phyloP scores from a whole-genome alignment of 2,113 vertebrate genomes.

The Leptocoma aspasia region DNA sequence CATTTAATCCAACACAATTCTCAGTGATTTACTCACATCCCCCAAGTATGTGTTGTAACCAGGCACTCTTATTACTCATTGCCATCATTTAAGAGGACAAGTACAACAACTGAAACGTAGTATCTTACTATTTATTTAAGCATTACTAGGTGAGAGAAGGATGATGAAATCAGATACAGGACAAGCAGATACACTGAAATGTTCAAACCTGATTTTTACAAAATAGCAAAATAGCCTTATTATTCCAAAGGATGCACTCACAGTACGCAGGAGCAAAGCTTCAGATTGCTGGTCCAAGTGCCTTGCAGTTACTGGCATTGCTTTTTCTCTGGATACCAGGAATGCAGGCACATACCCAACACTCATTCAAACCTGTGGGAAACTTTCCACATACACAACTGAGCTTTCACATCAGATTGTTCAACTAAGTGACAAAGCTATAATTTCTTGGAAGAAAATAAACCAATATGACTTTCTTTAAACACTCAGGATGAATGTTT shows the following conservation, averaged over 20 bases:
- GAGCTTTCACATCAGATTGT: background rate
- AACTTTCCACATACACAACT: background rate
- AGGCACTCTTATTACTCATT: background rate
- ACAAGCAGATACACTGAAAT: background rate
- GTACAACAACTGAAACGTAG: background rate
- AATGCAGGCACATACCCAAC: background rate
- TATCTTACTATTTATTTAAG: background rate
- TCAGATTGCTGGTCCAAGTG: background rate
- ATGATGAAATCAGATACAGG: background rate
- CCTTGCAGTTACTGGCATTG: background rate
- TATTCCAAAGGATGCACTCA: background rate
- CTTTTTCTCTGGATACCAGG: background rate
- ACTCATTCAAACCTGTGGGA: background rate
- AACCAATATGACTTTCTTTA: background rate
- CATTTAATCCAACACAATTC: background rate
- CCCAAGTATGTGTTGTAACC: accelerated
- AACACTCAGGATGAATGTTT: background rate
- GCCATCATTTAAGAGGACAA: background rate
- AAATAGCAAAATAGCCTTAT: background rate
- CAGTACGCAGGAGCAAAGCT: background rate
- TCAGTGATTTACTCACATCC: background rate
- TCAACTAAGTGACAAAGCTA: background rate
- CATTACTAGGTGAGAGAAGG: background rate
- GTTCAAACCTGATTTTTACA: background rate
- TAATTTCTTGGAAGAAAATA: background rate